A percentile compares a stretch with the other conserved stretches of the same genome.
These are phyloP conservation scores for Malurus cyaneus DNA, from an alignment of 2,113 vertebrate genomes.

Conservation along the genomic window DNA sequence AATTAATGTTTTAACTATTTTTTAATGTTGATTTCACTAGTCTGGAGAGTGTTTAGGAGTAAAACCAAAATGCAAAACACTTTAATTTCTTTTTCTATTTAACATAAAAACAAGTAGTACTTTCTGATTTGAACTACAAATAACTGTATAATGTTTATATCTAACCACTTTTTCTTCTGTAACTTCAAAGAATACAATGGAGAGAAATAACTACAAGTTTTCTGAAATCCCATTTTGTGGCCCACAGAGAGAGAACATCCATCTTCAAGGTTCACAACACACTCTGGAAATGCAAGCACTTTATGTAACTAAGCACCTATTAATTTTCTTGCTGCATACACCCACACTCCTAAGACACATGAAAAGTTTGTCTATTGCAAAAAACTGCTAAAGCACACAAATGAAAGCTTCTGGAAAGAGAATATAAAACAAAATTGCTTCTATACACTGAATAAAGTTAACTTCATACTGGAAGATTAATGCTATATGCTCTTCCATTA, in stretches of 20 bases:
- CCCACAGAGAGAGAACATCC: background rate
- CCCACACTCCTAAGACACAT: background rate
- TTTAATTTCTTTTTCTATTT: background rate
- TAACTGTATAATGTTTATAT: background rate
- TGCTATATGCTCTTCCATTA: background rate
- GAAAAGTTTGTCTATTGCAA: background rate
- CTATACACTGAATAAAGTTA: background rate
- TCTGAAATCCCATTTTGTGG: background rate
- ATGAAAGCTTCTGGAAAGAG: background rate
- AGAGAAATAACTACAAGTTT: background rate
- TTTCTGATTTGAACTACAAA: background rate
- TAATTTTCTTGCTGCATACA: background rate
- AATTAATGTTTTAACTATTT: constrained; percentile 25
- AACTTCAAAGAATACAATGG: background rate
- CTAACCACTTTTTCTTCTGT: background rate
- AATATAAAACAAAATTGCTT: background rate
- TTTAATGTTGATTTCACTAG: background rate
- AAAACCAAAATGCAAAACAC: background rate
- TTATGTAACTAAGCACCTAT: background rate
- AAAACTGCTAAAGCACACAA: background rate
- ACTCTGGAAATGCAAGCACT: background rate
- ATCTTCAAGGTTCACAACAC: background rate
- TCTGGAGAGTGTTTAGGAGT: background rate
- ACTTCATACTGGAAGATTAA: background rate
- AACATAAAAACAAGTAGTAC: background rate